These are phyloP conservation scores for Adela reaumurella DNA, from an alignment of 2,888 invertebrate species.

Conservation along the genomic window DNA sequence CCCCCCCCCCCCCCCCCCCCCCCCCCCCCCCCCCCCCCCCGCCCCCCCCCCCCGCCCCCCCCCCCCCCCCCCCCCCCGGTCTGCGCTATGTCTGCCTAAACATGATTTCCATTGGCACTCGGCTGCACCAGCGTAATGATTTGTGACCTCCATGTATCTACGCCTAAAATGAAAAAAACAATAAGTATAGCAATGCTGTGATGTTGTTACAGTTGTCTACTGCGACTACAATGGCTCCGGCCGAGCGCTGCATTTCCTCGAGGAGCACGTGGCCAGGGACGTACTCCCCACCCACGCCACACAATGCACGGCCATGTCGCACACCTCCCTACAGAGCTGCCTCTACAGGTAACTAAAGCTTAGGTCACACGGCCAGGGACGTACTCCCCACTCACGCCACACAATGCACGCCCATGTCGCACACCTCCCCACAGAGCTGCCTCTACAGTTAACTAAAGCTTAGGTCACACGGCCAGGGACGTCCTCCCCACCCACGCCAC, in stretches of 20 bases:
- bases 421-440: slow-evolving; percentile 84
- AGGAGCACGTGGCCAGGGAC: slow-evolving; percentile 75
- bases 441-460: slow-evolving; percentile 68
- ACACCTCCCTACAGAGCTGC: slow-evolving; percentile 84
- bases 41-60: too few species aligned
- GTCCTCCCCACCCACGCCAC: slow-evolving; percentile 69
- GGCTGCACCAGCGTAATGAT: too few species aligned
- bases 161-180: too few species aligned
- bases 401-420: slow-evolving; percentile 68
- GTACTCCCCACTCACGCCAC: slow-evolving; percentile 69
- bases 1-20: too few species aligned
- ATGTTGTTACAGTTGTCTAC: slow-evolving; percentile 65
- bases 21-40: too few species aligned
- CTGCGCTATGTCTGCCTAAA: too few species aligned
- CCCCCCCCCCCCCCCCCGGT: too few species aligned
- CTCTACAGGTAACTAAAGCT: slow-evolving; percentile 68
- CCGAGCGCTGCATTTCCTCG: slow-evolving; percentile 76
- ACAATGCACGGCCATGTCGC: slow-evolving; percentile 68
- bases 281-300: slow-evolving; percentile 84
- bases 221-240: slow-evolving; percentile 88
- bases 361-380: slow-evolving; percentile 75
- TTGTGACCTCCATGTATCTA: neutral
- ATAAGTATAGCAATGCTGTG: too few species aligned
- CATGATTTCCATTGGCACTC: too few species aligned
- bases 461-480: slow-evolving; percentile 75